Percentiles rank a stretch among this genome's conserved stretches.
Evolutionary conservation across 2,113 vertebrate genomes (phyloP).

Genomic region (Irena cyanogastra): DNA sequence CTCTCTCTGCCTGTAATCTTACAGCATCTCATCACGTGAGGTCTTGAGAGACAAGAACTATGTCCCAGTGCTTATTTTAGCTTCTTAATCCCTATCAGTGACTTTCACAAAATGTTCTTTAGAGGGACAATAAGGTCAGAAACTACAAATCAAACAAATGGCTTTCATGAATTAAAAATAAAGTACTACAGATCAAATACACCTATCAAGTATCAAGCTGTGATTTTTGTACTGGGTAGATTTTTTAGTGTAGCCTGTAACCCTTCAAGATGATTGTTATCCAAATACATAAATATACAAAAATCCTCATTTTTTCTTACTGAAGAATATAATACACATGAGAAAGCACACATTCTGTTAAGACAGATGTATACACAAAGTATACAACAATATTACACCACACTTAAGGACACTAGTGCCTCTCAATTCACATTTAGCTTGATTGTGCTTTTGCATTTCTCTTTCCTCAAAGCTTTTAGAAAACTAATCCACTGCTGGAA

Average conservation of each 20-base stretch:
- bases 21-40: background rate
- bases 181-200: background rate
- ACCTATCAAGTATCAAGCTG: background rate
- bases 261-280: background rate
- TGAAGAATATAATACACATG: background rate
- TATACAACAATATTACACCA: background rate
- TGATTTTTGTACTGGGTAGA: background rate
- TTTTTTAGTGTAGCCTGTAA: background rate
- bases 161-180: slow-evolving; percentile 50
- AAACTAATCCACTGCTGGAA: background rate
- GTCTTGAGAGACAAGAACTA: slow-evolving; percentile 28
- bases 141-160: slow-evolving; percentile 23
- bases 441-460: background rate
- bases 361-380: background rate
- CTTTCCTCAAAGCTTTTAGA: background rate
- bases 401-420: background rate
- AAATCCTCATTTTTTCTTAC: background rate
- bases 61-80: slow-evolving; percentile 34
- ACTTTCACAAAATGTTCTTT: slow-evolving; percentile 31
- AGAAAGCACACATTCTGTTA: background rate
- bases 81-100: background rate
- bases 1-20: background rate
- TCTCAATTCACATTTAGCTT: background rate
- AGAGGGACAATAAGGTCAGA: slow-evolving; percentile 9
- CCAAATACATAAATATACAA: background rate